Evolutionary conservation across 2,113 vertebrate species (phyloP), one percentile per base, ranked within the genome.

Genomic region (Pelecanoides urinatrix): DNA sequence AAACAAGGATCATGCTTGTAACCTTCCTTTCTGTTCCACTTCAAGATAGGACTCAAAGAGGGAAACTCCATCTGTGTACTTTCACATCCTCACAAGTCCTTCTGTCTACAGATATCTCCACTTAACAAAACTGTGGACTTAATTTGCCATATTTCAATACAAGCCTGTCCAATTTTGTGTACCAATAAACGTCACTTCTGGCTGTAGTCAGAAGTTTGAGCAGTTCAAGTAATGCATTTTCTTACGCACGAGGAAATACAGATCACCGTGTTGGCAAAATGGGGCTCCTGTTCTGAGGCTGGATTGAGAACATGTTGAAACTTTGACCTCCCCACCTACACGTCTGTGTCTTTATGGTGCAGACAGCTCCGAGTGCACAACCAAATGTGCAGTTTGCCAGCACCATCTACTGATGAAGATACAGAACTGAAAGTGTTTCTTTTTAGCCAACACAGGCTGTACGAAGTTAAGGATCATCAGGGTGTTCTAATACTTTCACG

Each of bases 341-440:
- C 0, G 1, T 2, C 3, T 4, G 1, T 1, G 23, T 7, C 29
- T 4, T 26, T 11, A 13, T 47, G 63, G 7, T 16, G n/a, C 45
- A 16, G 72, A 2, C 18, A 32, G 42, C 34, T 11, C 8, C 21
- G 11, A 40, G 29, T 2, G 19, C 38, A 8, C 29, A 13, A 2
- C 30, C 29, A 36, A 17, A 70, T 40, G 47, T 16, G 88, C 30
- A 63, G 83, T 53, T 92, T 63, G 77, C 38, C 94, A 96, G 94
- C 95, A 84, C 97, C 96, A 96, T 52, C 96, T 97, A 55, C 93
- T 91, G 96, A 70, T 45, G 83, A 21, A 36, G 80, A 40, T 20
- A 13, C 62, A 80, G 68, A 94, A 95, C 52, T 79, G 75, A 58
- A 34, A 22, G 38, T 4, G 30, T 18, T 53, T 30, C 36, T 17